A percentile compares a stretch with the other conserved stretches of the same genome.
phyloP scores from a whole-genome alignment of 2,797 vertebrate genomes.

The Hypotaenidia okinawae region DNA sequence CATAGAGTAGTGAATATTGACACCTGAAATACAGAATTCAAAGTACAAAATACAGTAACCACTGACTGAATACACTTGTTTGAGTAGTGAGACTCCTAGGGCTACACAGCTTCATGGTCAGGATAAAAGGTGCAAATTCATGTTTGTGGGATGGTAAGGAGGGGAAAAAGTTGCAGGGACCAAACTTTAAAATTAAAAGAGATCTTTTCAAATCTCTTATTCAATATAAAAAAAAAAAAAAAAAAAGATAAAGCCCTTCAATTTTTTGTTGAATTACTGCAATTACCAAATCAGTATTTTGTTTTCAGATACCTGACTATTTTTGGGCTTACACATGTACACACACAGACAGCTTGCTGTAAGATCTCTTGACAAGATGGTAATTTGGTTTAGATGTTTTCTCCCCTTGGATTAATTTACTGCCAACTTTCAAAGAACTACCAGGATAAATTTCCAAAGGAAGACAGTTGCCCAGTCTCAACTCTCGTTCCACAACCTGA shows the following conservation, averaged over 20 bases:
- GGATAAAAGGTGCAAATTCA: not conserved
- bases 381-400: not conserved
- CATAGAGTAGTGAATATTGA: not conserved
- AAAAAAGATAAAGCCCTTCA: not conserved
- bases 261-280: not conserved
- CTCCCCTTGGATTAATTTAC: not conserved
- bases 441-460: not conserved
- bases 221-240: not conserved
- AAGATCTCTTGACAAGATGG: not conserved
- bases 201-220: not conserved
- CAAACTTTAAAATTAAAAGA: not conserved
- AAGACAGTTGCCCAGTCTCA: not conserved
- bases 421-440: not conserved
- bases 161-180: not conserved
- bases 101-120: not conserved
- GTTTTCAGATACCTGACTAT: not conserved
- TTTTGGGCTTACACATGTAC: not conserved
- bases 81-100: not conserved
- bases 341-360: not conserved
- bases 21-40: not conserved
- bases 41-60: not conserved
- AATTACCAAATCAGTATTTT: not conserved
- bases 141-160: not conserved
- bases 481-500: not conserved
- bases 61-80: not conserved